These are phyloP conservation scores for Chaetogeoica ovagalla DNA, from an alignment of 2,888 invertebrate species.

Conservation along the genomic window DNA sequence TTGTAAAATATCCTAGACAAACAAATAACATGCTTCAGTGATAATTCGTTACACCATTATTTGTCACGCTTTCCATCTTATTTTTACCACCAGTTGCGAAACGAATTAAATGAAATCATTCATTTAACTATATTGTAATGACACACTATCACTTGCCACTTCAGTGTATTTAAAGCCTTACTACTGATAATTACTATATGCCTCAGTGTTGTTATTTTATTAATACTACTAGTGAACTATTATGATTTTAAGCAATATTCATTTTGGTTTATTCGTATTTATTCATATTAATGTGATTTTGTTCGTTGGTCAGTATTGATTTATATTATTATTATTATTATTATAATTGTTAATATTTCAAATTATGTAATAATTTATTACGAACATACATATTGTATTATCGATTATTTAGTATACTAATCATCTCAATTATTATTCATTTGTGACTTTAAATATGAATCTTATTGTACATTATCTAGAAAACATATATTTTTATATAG, in stretches of 20 bases:
- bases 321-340: background rate
- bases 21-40: constrained; percentile 39
- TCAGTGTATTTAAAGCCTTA: background rate
- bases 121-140: background rate
- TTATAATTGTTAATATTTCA: too few relatives aligned
- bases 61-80: constrained; percentile 52
- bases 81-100: constrained; percentile 15
- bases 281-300: background rate
- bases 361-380: too few relatives aligned
- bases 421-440: too few relatives aligned
- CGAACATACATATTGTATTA: too few relatives aligned
- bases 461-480: too few relatives aligned
- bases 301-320: constrained; percentile 38
- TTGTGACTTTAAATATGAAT: too few relatives aligned
- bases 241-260: constrained; percentile 15
- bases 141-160: background rate
- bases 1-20: constrained; percentile 4
- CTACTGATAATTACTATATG: too few relatives aligned
- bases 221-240: background rate
- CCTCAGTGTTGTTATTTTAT: background rate
- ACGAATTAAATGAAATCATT: constrained; percentile 21
- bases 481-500: too few relatives aligned
- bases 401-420: too few relatives aligned
- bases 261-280: background rate
- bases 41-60: constrained; percentile 26